A percentile compares a stretch with the other conserved stretches of the same genome.
phyloP scores from a whole-genome alignment of 2,888 invertebrate species.

The Seira ritae region DNA sequence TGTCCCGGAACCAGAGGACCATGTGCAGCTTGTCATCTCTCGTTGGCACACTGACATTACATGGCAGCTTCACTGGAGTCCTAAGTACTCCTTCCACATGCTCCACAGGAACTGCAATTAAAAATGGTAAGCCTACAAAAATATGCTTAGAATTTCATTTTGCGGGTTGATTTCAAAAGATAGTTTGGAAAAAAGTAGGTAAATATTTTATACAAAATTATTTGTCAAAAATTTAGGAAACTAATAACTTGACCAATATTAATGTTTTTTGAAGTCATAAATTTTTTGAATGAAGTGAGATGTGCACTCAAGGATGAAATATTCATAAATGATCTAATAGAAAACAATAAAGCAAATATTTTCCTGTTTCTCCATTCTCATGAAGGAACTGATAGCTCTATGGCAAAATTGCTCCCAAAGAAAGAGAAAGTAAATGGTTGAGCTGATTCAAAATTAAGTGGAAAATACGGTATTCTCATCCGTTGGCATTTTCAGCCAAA shows the following conservation, averaged over 20 bases:
- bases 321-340: background rate
- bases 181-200: too few relatives aligned
- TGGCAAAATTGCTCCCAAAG: too few relatives aligned
- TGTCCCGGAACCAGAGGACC: slow-evolving; percentile 93
- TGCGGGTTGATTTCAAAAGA: slow-evolving; percentile 25
- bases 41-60: slow-evolving; percentile 88
- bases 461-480: slow-evolving; percentile 30
- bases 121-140: slow-evolving; percentile 74
- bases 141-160: slow-evolving; percentile 71
- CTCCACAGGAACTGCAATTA: slow-evolving; percentile 85
- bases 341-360: slow-evolving; percentile 33
- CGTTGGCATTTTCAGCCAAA: slow-evolving; percentile 22
- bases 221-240: too few relatives aligned
- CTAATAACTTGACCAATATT: too few relatives aligned
- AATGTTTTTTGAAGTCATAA: too few relatives aligned
- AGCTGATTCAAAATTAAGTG: background rate
- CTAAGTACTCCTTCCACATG: slow-evolving; percentile 89
- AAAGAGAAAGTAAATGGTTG: slow-evolving; percentile 31
- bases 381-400: too few relatives aligned
- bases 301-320: too few relatives aligned
- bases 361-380: background rate
- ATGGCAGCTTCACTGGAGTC: slow-evolving; percentile 88
- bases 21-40: slow-evolving; percentile 89
- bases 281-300: too few relatives aligned
- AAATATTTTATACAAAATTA: too few relatives aligned